phyloP scores from a whole-genome alignment of 2,797 vertebrate genomes.

The Microcaecilia unicolor region DNA sequence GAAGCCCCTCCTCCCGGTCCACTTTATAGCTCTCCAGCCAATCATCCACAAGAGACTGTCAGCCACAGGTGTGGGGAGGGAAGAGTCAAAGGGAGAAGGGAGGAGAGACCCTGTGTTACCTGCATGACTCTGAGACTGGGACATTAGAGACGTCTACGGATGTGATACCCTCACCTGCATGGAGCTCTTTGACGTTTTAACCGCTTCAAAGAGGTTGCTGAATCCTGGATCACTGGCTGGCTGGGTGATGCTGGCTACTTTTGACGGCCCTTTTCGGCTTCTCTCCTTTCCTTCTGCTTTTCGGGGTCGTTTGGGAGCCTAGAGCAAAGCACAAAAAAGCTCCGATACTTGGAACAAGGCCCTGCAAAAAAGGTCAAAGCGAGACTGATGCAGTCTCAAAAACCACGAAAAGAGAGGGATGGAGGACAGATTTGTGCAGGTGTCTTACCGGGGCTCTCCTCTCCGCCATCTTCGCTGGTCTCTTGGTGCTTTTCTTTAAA shows the following conservation, averaged over 20 bases:
- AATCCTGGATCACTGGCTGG: background rate
- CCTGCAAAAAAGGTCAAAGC: background rate
- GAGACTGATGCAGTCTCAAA: no score
- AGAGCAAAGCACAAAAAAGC: background rate
- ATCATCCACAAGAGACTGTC: slow-evolving; percentile 74
- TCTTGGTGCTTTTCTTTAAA: slow-evolving; percentile 15
- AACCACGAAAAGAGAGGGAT: no score
- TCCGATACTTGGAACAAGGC: no score
- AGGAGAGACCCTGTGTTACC: no score
- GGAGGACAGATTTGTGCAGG: no score
- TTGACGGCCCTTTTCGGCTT: background rate
- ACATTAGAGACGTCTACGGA: background rate
- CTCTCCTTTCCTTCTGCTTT: background rate
- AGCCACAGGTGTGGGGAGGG: background rate
- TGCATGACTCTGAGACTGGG: background rate
- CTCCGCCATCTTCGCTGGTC: slow-evolving; percentile 7
- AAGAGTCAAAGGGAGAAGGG: no score
- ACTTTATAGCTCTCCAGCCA: slow-evolving; percentile 79
- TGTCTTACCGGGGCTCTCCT: slow-evolving; percentile 22
- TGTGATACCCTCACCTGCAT: slow-evolving; percentile 62
- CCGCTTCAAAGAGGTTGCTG: slow-evolving; percentile 65
- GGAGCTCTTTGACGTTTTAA: slow-evolving; percentile 61
- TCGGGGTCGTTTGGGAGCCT: slow-evolving; percentile 29
- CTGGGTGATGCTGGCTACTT: background rate
- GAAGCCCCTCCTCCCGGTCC: slow-evolving; percentile 54